Percentiles rank a stretch among this genome's conserved stretches.
Conservation (phyloP, 2,113 vertebrate species). For the Climacteris rufus region DNA sequence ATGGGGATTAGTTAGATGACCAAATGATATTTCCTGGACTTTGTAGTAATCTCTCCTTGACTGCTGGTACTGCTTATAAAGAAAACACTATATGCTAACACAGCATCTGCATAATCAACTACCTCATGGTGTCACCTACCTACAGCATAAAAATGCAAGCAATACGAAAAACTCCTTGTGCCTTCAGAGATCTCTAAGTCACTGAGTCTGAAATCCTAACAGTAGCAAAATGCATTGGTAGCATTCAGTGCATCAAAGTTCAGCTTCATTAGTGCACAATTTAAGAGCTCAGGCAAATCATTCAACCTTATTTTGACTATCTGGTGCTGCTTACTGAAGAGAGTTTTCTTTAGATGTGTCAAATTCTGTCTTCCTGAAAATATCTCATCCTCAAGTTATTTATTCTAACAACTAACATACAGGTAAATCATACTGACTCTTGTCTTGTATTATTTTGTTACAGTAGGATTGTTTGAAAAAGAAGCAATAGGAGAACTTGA, state of each 20-base stretch:
- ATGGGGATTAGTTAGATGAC: not conserved
- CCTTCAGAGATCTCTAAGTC: not conserved
- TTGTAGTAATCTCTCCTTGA: not conserved
- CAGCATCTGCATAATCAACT: not conserved
- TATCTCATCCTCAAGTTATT: not conserved
- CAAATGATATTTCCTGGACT: conserved; percentile 25
- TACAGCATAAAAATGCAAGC: not conserved
- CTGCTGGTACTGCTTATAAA: not conserved
- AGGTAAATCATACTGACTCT: not conserved
- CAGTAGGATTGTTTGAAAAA: not conserved
- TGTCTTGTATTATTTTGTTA: not conserved
- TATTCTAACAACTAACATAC: not conserved
- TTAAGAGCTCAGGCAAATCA: not conserved
- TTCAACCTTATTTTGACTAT: not conserved
- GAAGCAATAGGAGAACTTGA: not conserved
- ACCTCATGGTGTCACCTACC: not conserved
- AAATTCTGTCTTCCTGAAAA: not conserved
- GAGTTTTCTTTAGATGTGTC: not conserved
- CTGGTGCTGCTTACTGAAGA: not conserved
- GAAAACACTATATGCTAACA: not conserved
- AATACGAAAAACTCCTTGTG: not conserved
- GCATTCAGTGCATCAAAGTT: not conserved
- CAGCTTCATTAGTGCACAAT: not conserved
- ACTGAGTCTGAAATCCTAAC: not conserved
- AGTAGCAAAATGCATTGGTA: not conserved